Percentiles rank a stretch among this genome's conserved stretches.
Conservation (phyloP, 2,797 vertebrate genomes). For the Protosalanx chinensis region DNA sequence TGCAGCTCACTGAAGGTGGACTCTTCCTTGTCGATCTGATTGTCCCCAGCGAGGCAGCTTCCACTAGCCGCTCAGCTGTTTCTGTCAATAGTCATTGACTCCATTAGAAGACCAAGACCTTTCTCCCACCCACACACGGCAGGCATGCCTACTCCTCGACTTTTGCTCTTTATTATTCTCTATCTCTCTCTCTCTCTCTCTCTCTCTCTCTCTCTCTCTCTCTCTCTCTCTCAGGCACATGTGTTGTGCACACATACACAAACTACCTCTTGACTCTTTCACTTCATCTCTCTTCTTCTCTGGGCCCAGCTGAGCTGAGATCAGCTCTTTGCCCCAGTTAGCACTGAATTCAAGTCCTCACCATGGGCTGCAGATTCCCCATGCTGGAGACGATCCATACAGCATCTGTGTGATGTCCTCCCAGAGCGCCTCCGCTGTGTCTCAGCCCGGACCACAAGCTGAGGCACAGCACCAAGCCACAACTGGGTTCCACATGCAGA, state of each 20-base stretch:
- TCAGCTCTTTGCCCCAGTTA: conserved; percentile 29
- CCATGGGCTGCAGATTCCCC: conserved; percentile 22
- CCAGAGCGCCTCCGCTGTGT: background rate
- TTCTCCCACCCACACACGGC: background rate
- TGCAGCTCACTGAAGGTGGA: conserved; percentile 21
- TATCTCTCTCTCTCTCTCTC: no score
- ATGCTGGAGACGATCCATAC: conserved; percentile 8
- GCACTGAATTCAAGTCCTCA: conserved; percentile 26
- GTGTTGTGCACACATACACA: background rate
- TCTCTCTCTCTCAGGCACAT: background rate
- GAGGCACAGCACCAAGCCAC: background rate
- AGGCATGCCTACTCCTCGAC: background rate
- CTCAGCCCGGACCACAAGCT: background rate
- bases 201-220: background rate
- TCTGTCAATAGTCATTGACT: conserved; percentile 52
- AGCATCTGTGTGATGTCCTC: background rate
- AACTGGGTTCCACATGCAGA: no score
- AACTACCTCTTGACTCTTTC: background rate
- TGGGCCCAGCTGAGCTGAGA: conserved; percentile 33
- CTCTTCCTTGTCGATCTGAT: conserved; percentile 34
- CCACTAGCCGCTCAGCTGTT: conserved; percentile 53
- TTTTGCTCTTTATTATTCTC: no score
- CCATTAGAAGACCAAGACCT: conserved; percentile 36
- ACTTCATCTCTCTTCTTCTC: background rate
- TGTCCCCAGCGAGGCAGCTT: conserved; percentile 37